Evolutionary conservation across 2,797 vertebrate genomes (phyloP), one percentile per base, ranked within the genome.

Genomic region (Pitangus sulphuratus): DNA sequence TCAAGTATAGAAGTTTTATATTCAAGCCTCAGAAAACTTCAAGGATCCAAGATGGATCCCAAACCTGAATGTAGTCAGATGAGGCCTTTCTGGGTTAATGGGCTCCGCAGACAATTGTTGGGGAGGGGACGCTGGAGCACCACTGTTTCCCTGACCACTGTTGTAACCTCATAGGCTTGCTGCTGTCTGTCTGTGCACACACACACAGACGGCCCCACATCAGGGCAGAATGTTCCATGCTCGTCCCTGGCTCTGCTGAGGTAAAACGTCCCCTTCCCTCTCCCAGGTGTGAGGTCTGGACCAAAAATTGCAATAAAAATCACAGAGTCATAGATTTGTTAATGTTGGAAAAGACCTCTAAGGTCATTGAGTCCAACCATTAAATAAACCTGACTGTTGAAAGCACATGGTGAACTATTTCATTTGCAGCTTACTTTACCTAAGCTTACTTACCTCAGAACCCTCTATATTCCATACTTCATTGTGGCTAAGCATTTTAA

Each of bases 141-240:
- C 1, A 0, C 1, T 4, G 6, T 40, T 15, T 35, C 78, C 24
- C 26, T n/a, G 12, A 47, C 33, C 7, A 15, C 16, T 47, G 24
- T 6, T 1, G 1, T 17, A 35, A 9, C 28, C 61, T 50, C 1
- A 0, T 33, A 33, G 26, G 24, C 12, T 60, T 12, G 0, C 19
- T 57, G 40, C 31, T 12, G 0, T 15, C 21, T 65, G 28, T 24
- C 44, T 6, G 0, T 45, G 50, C 28, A 19, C 0, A 0, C 9
- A 19, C 9, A 19, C 21, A 48, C 54, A 64, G 22, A 18, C 47
- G 47, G 9, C 9, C 15, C 16, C 12, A 53, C 40, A 56, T 30
- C 64, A 31, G 51, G 12, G 25, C 8, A 16, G 37, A 66, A 78
- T 16, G 12, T 62, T 57, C 20, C 6, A 19, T 21, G 15, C 7